Base-by-base conservation (phyloP, 2,888 invertebrate genomes). In the Noctuana brunneofusca region DNA sequence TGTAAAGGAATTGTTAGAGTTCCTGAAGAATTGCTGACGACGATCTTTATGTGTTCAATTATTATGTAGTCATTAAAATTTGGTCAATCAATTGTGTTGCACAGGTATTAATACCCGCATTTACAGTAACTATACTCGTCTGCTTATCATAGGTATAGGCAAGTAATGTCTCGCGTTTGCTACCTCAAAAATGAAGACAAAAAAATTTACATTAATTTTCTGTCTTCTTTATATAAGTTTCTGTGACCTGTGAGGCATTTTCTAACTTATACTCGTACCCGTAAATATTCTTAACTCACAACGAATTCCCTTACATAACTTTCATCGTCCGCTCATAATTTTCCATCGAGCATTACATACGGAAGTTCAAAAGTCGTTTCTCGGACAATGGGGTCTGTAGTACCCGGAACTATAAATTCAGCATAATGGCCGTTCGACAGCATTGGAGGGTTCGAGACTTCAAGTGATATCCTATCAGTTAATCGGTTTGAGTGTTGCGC, bases 301-400 rank as follows among this genome's bases (percentile, higher is more conserved):
- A 6, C n/a, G 16, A 53, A 20, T 32, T 35, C 53, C 18, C 48
- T 38, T 49, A 50, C 24, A 38, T 24, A 38, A 38, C 24, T 48
- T 62, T 62, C 49, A 38, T 56, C 55, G 35, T n/a, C 48, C 41
- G 35, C 41, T 66, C 64, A 71, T 73, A 73, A 71, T 72, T 71
- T 69, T 63, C 63, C 66, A 68, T 65, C 67, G 65, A 59, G 70
- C 69, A 70, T 74, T 68, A 71, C 66, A 67, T 60, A 57, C 65
- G 71, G 69, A 70, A 67, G 68, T 68, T 66, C 73, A 74, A 74
- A 74, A 75, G 74, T 72, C 73, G 70, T 65, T 67, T 66, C 65
- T 68, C 66, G 74, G 71, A 75, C 74, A 75, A 75, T 72, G 69
- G 74, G 64, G 55, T 64, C 67, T 63, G 56, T 56, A 63, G 62